Base-by-base conservation (phyloP, 2,888 invertebrate species). In the Temnothorax ravouxi region DNA sequence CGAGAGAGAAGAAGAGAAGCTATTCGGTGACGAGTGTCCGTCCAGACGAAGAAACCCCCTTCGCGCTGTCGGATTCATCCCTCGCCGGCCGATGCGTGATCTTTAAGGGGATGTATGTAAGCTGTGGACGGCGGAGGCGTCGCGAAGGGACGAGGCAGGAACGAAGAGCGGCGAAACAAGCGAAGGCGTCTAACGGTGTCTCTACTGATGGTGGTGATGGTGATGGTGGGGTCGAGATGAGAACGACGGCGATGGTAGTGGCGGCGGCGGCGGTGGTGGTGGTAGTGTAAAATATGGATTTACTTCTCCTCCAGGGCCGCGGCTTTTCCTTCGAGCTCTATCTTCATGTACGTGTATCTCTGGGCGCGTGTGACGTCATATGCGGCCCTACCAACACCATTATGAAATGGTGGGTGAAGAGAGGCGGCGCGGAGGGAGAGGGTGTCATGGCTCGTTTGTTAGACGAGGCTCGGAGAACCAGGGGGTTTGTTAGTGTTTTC, bases 281-380 rank as follows among this genome's bases (percentile, higher is more conserved):
- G 92, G 93, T 93, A 92, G 94, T 93, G 94, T 94, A 94, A 94
- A 94, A 94, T 94, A 94, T 94, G 94, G 94, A 94, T 94, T 94
- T 94, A 94, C 94, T 93, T 93, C 94, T 93, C 94, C 93, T 93
- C 92, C 91, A 89, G 90, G 91, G 90, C 92, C 92, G 90, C 92
- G 89, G 92, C 90, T 90, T 91, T 93, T 93, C 92, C 93, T 91
- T 89, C 91, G 89, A 90, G 91, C 89, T 92, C 90, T 88, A 89
- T 89, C 91, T 85, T 84, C 86, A 86, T 85, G 86, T 62, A 88
- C 85, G 84, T 87, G 59, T 86, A 83, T 75, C 81, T 79, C 87
- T 79, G 82, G 66, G 88, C 89, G 88, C 91, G 87, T 90, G 92
- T 91, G 93, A 92, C 93, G 93, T 93, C 93, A 92, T 90, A 90